These are phyloP conservation scores for Ammodytes marinus DNA, from an alignment of 2,113 vertebrate species.

Conservation along the genomic window DNA sequence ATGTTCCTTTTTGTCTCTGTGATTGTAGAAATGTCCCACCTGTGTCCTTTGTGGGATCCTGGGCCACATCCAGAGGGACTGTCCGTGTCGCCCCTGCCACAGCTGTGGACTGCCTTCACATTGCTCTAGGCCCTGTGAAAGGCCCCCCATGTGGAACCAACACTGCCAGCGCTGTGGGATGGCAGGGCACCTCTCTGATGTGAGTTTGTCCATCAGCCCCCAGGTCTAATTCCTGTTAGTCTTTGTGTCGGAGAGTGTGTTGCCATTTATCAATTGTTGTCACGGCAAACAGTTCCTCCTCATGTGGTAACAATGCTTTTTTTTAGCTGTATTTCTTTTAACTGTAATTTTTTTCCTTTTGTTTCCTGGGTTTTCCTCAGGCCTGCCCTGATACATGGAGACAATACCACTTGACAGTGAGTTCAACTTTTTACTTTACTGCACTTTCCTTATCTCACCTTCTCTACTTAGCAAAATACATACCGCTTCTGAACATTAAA, in stretches of 20 bases:
- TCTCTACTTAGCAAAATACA: background rate
- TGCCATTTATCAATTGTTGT: slow-evolving; percentile 23
- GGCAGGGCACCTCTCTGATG: slow-evolving; percentile 75
- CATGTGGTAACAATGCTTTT: background rate
- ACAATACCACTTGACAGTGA: slow-evolving; percentile 79
- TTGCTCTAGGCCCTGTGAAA: slow-evolving; percentile 54
- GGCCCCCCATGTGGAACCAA: slow-evolving; percentile 71
- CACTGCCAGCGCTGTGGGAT: slow-evolving; percentile 76
- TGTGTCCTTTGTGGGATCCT: slow-evolving; percentile 76
- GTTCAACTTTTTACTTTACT: slow-evolving; percentile 26
- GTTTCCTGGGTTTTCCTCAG: slow-evolving; percentile 52
- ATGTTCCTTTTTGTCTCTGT: slow-evolving; percentile 3
- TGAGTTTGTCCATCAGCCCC: slow-evolving; percentile 41
- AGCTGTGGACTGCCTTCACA: slow-evolving; percentile 72
- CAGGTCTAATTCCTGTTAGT: background rate
- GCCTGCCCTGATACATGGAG: slow-evolving; percentile 77
- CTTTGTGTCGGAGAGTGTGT: slow-evolving; percentile 4
- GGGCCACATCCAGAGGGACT: slow-evolving; percentile 72
- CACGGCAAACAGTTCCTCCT: slow-evolving; percentile 15
- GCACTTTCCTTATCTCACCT: background rate
- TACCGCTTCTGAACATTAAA: background rate
- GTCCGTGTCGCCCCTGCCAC: slow-evolving; percentile 64
- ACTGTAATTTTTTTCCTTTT: slow-evolving; percentile 1
- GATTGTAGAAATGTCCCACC: slow-evolving; percentile 58
- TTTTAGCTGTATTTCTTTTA: slow-evolving; percentile 3